Evolutionary conservation across 2,888 invertebrate genomes (phyloP), one percentile per base, ranked within the genome.

Genomic region (Xestia xanthographa): DNA sequence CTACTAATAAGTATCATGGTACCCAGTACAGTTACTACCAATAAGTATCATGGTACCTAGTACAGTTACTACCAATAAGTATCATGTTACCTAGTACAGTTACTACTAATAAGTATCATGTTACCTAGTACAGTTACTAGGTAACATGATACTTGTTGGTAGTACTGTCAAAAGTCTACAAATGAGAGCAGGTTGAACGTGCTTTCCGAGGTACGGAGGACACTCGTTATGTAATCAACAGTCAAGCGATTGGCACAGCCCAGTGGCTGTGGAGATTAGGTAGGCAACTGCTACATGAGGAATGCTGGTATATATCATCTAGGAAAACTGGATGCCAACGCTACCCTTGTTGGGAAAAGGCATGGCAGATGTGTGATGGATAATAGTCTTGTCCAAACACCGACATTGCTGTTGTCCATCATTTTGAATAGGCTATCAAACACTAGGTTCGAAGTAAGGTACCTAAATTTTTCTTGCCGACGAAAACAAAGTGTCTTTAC

Each of bases 401-500:
- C 3, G 2, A 9, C 20, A 48, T 60, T 63, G 20, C 22, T 17
- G 34, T 6, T 26, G 26, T 45, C 22, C 22, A n/a, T 43, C 12
- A 50, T 77, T 77, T 63, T 26, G 5, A 38, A 38, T 43, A 66
- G 11, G 17, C 41, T 20, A 60, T 75, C 45, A 63, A 43, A 41
- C 48, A 56, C 58, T 43, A 41, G 5, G 6, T 26, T 62, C 50
- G 41, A 62, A 62, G 58, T 29, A 17, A 60, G 38, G 29, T 22
- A 53, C 75, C 29, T 63, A 14, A 38, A 22, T 26, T 48, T 38
- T 38, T 43, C n/a, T 41, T 34, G 43, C 14, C 43, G 11, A n/a
- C 43, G 34, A 81, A n/a, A 45, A 82, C 58, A 58, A 72, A 78
- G 12, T 66, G 48, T 26, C n/a, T 74, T 75, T 82, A 66, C 76